phyloP scores from a whole-genome alignment of 2,797 vertebrate species.

The Lacerta viridis region DNA sequence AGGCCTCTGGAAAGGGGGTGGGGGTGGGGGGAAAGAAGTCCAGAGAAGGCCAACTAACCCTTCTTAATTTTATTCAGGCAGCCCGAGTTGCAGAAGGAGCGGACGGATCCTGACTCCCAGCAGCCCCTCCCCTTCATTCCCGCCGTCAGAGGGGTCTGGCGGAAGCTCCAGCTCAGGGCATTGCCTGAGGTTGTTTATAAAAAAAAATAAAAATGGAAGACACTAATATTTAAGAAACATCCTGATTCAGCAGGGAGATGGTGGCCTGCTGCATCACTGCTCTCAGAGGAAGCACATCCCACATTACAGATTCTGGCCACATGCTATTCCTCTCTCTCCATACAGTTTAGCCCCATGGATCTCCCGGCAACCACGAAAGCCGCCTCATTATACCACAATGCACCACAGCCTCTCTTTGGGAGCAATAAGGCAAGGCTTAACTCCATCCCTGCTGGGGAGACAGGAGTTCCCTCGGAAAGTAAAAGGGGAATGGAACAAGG shows the following conservation, averaged over 20 bases:
- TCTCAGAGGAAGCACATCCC: conserved; percentile 33
- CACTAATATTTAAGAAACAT: conserved; percentile 54
- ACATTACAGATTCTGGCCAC: conserved; percentile 69
- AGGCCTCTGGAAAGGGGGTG: conserved; percentile 59
- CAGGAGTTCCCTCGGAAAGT: fast-evolving
- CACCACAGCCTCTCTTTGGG: conserved; percentile 75
- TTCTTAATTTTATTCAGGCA: conserved; percentile 93
- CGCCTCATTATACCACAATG: conserved; percentile 82
- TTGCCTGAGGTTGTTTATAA: conserved; percentile 55
- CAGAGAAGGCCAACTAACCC: conserved; percentile 86
- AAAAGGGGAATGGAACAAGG: fast-evolving
- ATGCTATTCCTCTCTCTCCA: conserved; percentile 77
- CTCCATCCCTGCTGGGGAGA: conserved; percentile 72
- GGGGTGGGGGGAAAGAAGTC: not conserved
- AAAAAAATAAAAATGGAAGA: conserved; percentile 22
- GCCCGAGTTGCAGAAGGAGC: conserved; percentile 93
- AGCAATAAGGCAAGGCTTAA: conserved; percentile 74
- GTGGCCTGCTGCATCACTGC: conserved; percentile 35
- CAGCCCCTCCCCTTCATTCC: conserved; percentile 97
- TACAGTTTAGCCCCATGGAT: conserved; percentile 75
- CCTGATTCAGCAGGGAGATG: conserved; percentile 76
- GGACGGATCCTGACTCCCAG: conserved; percentile 90
- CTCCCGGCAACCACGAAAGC: conserved; percentile 77
- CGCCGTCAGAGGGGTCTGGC: conserved; percentile 68
- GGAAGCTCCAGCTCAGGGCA: conserved; percentile 80